Evolutionary conservation across 2,113 vertebrate species (phyloP).

Genomic region (Emydocephalus ijimae): DNA sequence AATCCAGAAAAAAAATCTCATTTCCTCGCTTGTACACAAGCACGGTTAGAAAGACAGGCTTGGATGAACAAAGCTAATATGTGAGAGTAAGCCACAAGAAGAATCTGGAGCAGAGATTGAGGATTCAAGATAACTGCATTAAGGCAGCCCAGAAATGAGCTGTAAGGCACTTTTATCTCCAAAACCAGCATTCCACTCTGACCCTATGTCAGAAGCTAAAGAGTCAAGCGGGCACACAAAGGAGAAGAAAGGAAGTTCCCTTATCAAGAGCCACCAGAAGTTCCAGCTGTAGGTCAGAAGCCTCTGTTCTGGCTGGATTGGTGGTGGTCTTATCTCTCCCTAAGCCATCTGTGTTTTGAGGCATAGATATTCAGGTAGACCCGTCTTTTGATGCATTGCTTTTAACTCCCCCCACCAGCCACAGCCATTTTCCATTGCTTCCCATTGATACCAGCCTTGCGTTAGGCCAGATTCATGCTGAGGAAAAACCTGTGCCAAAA

Average conservation of each 20-base stretch:
- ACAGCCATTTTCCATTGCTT: neutral
- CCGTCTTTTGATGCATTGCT: constrained; percentile 1
- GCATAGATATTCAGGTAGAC: neutral
- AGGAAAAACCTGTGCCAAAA: neutral
- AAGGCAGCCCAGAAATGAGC: neutral
- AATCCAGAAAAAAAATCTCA: neutral
- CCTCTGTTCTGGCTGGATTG: neutral
- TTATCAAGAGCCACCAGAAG: neutral
- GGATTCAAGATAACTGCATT: neutral
- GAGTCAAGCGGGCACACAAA: neutral
- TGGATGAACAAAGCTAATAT: neutral
- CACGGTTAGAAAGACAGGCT: neutral
- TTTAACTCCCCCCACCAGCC: neutral
- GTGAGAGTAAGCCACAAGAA: neutral
- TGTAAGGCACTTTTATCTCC: neutral
- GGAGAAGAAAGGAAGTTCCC: neutral
- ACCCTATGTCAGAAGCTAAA: neutral
- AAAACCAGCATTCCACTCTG: neutral
- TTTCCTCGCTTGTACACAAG: neutral
- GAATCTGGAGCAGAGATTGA: neutral
- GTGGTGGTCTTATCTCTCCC: neutral
- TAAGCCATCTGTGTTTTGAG: neutral
- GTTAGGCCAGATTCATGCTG: constrained; percentile 1
- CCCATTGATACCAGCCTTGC: neutral
- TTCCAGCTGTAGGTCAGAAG: neutral